These are phyloP conservation scores for Rhincodon typus DNA, from an alignment of 2,797 vertebrate genomes.

Conservation along the genomic window DNA sequence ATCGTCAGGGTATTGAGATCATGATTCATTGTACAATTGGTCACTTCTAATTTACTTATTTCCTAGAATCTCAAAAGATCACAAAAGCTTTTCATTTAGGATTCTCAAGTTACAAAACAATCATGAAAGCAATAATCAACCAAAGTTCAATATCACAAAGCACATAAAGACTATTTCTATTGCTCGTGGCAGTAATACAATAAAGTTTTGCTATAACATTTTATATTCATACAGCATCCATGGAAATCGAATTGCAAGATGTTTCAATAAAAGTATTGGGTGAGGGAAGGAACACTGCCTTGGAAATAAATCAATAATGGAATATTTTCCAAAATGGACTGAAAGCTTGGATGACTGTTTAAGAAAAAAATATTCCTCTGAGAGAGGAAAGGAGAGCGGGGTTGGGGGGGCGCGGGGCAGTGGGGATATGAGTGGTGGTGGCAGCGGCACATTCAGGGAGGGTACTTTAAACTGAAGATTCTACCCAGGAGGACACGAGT, in stretches of 20 bases:
- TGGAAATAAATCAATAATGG: not conserved
- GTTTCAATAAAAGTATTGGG: not conserved
- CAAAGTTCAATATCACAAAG: not conserved
- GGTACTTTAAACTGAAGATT: not conserved
- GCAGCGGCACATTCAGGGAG: rapidly evolving
- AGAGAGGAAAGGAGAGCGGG: no score
- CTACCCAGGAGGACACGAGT: not conserved
- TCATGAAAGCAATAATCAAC: not conserved
- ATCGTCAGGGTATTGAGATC: not conserved
- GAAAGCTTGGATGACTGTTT: not conserved
- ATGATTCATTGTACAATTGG: not conserved
- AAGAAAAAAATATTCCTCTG: no score
- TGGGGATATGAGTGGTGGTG: no score
- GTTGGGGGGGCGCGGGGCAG: no score
- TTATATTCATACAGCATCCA: not conserved
- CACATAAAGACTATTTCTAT: not conserved
- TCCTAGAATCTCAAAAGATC: not conserved
- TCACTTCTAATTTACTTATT: not conserved
- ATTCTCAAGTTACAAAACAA: not conserved
- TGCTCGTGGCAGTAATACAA: not conserved
- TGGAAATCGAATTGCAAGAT: not conserved
- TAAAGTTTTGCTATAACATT: not conserved
- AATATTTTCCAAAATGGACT: not conserved
- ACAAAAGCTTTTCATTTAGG: not conserved
- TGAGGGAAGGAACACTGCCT: not conserved